Evolutionary conservation across 1,140 invertebrate species (phyloP), one percentile per base, ranked within the genome.

Genomic region (Bombus impatiens): DNA sequence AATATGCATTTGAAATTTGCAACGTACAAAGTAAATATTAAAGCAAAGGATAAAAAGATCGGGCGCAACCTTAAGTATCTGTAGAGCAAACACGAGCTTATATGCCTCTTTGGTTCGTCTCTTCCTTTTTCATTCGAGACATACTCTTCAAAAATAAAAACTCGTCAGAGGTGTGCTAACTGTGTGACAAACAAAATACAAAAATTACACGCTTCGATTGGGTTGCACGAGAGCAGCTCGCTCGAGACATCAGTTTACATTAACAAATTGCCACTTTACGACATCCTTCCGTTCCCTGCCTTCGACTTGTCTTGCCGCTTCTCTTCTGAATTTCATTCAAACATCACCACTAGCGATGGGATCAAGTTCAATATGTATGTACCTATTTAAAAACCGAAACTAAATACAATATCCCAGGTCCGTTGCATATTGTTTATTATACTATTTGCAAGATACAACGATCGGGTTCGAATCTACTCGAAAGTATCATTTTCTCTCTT

Each of bases 191-290:
- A 67, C 8, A 68, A 70, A 84, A 47, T n/a, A 53, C 22, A 57
- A 79, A 67, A 68, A 71, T 70, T 79, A 35, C n/a, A 35, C n/a
- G 22, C 9, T 77, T 44, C 28, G 12, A 53, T 18, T 18, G 13
- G 53, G 6, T 47, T 71, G 62, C 13, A 22, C 65, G 67, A 47
- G 8, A 3, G 57, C 15, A 53, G 53, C 32, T 13, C 35, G 25
- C 47, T 53, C 32, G 35, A 18, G 44, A 28, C 32, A 77, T 79
- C 83, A 47, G 32, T 72, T 80, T 37, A 22, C 77, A 32, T 71
- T 80, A 65, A 85, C 53, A 80, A 85, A 85, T 85, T 85, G 57
- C 78, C 25, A 47, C 37, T 28, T 25, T 28, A 18, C 62, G 62
- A 78, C 74, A 57, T 25, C 77, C 28, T 80, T 79, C 35, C 57